Evolutionary conservation across 2,888 invertebrate genomes (phyloP), one percentile per base, ranked within the genome.

Genomic region (Agonopterix alstromeriana): DNA sequence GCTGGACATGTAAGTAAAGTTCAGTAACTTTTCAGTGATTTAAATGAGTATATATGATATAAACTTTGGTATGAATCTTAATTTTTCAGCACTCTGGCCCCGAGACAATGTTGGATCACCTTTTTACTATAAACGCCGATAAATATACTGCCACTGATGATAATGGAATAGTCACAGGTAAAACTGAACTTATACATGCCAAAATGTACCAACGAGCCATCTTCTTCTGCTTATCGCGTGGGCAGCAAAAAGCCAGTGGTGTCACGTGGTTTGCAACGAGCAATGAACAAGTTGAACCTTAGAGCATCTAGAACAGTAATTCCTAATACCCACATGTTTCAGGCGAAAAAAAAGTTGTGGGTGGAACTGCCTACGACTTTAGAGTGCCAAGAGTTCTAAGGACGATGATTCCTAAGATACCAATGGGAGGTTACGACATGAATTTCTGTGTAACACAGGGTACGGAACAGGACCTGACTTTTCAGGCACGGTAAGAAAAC

Each of bases 1-100:
- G 96, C 93, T 45, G 98, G 98, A n/a, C 96, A 97, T 82, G 93
- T 94, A 67, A 81, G 90, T 77, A 48, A n/a, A n/a, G 36, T 8
- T 41, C 11, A 10, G 9, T 41, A 36, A 36, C 17, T 5, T 27
- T 27, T 27, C 27, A 27, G 27, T 27, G 27, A 1, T 27, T 7
- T 14, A 14, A 14, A 1, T 2, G 14, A 2, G 14, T 14, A n/a
- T n/a, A n/a, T 17, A 17, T 17, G 10, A 41, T 14, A 36, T 27
- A 27, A 27, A 27, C 27, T 27, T 27, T 27, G 17, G 17, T 17
- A 17, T 27, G 2, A 8, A 43, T 10, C 5, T n/a, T 35, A 10
- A 17, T 42, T 50, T 78, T 75, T 8, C 67, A 93, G 93, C 89
- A 87, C 42, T 67, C 91, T 10, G 95, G 94, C 1, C 77, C 90